A percentile compares a stretch with the other conserved stretches of the same genome.
Evolutionary conservation across 2,113 vertebrate genomes (phyloP).

Genomic region (Etia nguti): DNA sequence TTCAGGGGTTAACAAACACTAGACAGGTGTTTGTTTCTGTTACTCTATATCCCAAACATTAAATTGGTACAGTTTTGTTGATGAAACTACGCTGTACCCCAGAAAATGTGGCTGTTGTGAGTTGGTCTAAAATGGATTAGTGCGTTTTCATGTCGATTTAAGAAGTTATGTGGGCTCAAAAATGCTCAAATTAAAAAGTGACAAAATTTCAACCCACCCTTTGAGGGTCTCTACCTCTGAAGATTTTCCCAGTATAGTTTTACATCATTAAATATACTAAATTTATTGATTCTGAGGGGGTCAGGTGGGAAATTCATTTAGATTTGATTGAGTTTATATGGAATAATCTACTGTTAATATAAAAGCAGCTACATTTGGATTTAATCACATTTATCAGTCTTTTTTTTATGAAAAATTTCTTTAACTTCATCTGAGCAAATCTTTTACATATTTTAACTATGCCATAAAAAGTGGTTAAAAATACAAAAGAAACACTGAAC

Average conservation of each 20-base stretch:
- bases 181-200: neutral
- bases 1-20: neutral
- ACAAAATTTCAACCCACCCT: neutral
- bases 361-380: neutral
- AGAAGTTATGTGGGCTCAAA: neutral
- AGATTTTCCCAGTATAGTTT: neutral
- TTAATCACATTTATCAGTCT: neutral
- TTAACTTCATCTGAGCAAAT: neutral
- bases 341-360: neutral
- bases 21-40: neutral
- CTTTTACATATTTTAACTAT: neutral
- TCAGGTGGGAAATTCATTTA: accelerated
- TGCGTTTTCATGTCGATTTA: neutral
- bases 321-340: neutral
- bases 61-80: neutral
- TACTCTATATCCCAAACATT: neutral
- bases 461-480: neutral
- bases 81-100: too few species aligned
- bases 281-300: neutral
- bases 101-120: neutral
- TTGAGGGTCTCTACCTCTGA: neutral
- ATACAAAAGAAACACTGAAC: neutral
- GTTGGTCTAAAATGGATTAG: neutral
- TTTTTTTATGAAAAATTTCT: neutral
- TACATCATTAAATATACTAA: neutral